These are phyloP conservation scores for Apodemus sylvaticus DNA, from an alignment of 2,113 vertebrate species.

Conservation along the genomic window DNA sequence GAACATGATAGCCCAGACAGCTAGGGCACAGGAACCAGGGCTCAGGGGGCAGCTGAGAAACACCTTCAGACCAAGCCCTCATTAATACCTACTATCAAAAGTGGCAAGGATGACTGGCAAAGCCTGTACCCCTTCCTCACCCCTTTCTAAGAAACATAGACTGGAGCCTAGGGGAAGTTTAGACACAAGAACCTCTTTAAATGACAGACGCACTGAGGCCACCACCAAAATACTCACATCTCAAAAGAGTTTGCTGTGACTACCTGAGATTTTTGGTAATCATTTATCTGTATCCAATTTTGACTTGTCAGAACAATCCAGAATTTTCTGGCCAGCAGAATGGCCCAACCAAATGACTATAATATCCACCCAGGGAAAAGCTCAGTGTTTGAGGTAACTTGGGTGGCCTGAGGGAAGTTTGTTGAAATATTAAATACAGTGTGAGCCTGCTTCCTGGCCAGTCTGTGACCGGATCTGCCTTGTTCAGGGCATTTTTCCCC, in stretches of 20 bases:
- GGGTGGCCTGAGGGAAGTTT: constrained; percentile 58
- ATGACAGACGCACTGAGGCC: not conserved
- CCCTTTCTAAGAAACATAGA: not conserved
- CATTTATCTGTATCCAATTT: constrained; percentile 12
- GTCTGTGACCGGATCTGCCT: constrained; percentile 49
- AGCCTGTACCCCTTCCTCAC: not conserved
- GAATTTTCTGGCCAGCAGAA: not conserved
- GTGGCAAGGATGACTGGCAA: not conserved
- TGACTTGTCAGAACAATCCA: constrained; percentile 14
- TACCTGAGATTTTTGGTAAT: not conserved
- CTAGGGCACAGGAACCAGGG: no score
- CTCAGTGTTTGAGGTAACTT: constrained; percentile 55
- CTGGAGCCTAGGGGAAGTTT: not conserved
- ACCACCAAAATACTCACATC: not conserved
- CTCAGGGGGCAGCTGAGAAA: not conserved
- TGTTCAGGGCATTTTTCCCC: constrained; percentile 15
- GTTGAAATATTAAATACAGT: constrained; percentile 65
- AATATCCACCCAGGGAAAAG: constrained; percentile 8
- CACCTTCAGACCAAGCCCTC: not conserved
- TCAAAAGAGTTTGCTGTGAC: constrained; percentile 4
- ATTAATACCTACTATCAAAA: not conserved
- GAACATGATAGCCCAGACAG: not conserved
- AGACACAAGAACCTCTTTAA: not conserved
- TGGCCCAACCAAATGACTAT: not conserved
- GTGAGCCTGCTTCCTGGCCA: constrained; percentile 4